phyloP scores from a whole-genome alignment of 2,888 invertebrate species.

The Oligia fasciuncula region DNA sequence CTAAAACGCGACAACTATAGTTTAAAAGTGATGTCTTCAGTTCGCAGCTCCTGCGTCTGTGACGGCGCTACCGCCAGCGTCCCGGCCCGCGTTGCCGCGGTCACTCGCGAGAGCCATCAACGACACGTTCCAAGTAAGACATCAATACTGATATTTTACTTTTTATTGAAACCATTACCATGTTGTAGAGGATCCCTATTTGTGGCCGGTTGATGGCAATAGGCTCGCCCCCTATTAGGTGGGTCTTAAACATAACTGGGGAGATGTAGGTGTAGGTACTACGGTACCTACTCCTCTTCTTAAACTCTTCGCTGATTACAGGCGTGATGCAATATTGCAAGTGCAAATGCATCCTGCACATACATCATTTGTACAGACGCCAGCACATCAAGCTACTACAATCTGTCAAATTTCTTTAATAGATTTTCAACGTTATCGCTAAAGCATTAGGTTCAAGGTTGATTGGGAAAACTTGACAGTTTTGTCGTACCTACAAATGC shows the following conservation, averaged over 20 bases:
- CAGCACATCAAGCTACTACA: no score
- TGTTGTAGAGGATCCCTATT: background rate
- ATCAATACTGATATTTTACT: background rate
- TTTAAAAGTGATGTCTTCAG: constrained; percentile 11
- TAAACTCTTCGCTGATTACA: background rate
- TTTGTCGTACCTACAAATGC: background rate
- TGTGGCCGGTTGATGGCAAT: background rate
- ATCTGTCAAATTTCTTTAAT: no score
- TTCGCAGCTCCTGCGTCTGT: constrained; percentile 28
- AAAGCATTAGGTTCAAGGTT: no score
- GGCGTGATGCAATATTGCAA: background rate
- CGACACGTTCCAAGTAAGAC: constrained; percentile 80
- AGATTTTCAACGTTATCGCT: no score
- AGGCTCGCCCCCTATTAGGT: background rate
- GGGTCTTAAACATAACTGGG: no score
- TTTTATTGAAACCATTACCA: background rate
- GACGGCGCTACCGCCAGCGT: constrained; percentile 70
- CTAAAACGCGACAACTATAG: background rate
- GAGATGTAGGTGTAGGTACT: no score
- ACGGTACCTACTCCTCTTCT: no score
- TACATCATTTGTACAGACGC: no score
- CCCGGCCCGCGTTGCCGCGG: constrained; percentile 76
- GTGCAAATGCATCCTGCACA: no score
- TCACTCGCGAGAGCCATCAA: constrained; percentile 80
- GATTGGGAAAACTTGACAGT: no score